These are phyloP conservation scores for Ruditapes philippinarum DNA, from an alignment of 1,140 invertebrate genomes.

Conservation along the genomic window DNA sequence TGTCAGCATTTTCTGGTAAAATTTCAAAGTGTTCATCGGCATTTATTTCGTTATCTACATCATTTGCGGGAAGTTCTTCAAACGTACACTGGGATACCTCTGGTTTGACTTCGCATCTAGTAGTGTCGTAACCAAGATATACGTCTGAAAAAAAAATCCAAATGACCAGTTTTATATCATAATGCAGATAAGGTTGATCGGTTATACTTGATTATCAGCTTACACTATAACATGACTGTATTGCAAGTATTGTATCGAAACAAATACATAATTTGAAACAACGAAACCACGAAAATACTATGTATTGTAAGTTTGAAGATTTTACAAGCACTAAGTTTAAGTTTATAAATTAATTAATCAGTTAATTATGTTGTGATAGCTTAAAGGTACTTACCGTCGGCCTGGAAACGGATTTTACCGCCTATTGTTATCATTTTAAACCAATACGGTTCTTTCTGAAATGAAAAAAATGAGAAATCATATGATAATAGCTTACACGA, in stretches of 20 bases:
- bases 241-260: no score
- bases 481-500: not conserved
- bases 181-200: no score
- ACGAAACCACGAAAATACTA: no score
- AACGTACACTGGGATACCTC: not conserved
- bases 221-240: no score
- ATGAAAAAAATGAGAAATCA: not conserved
- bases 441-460: not conserved
- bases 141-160: not conserved
- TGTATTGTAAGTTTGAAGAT: no score
- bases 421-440: not conserved
- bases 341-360: no score
- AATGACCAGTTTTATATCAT: no score
- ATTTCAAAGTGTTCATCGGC: not conserved
- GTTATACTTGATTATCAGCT: no score
- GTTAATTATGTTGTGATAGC: no score
- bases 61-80: not conserved
- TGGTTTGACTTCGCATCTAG: not conserved
- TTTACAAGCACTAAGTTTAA: no score
- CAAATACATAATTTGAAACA: no score
- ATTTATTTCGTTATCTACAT: not conserved
- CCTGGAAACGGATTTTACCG: not conserved
- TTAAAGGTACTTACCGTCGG: not conserved
- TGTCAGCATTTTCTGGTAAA: not conserved
- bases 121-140: not conserved